phyloP scores from a whole-genome alignment of 2,888 invertebrate species.

The Atethmia centrago region DNA sequence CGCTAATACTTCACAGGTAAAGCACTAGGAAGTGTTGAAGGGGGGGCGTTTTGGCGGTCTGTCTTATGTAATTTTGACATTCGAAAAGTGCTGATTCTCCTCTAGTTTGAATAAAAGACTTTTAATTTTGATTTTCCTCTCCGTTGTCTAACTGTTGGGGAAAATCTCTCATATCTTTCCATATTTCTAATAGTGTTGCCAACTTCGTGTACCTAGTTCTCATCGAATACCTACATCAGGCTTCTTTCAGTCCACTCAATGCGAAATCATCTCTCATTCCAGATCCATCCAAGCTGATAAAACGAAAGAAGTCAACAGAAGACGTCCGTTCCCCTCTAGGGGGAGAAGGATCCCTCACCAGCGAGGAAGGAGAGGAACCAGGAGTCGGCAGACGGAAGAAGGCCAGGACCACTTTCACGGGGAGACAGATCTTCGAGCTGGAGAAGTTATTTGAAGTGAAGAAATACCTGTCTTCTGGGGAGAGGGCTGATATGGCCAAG shows the following conservation, averaged over 20 bases:
- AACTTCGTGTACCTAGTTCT: not conserved
- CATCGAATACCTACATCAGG: not conserved
- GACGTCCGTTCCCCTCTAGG: constrained; percentile 85
- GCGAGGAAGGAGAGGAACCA: constrained; percentile 89
- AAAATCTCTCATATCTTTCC: too few species aligned
- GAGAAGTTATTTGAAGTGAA: constrained; percentile 99
- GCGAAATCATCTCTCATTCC: constrained; percentile 44
- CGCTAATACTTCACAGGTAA: too few species aligned
- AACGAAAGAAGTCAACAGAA: constrained; percentile 87
- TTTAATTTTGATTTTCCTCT: too few species aligned
- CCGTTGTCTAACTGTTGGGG: not conserved
- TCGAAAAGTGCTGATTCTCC: too few species aligned
- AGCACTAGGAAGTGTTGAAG: too few species aligned
- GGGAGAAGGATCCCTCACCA: constrained; percentile 85
- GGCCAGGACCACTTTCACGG: constrained; percentile 98
- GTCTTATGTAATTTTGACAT: too few species aligned
- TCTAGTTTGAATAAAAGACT: too few species aligned
- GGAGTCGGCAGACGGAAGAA: constrained; percentile 93
- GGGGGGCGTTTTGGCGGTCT: too few species aligned
- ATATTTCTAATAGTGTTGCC: not conserved
- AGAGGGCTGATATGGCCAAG: constrained; percentile 98
- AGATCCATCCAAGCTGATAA: constrained; percentile 85
- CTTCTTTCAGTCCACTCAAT: not conserved
- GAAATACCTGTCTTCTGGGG: constrained; percentile 98
- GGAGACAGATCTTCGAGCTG: constrained; percentile 98